Percentiles rank a stretch among this genome's conserved stretches.
Evolutionary conservation across 2,113 vertebrate genomes (phyloP).

Genomic region (Sinocyclocheilus maitianheensis): DNA sequence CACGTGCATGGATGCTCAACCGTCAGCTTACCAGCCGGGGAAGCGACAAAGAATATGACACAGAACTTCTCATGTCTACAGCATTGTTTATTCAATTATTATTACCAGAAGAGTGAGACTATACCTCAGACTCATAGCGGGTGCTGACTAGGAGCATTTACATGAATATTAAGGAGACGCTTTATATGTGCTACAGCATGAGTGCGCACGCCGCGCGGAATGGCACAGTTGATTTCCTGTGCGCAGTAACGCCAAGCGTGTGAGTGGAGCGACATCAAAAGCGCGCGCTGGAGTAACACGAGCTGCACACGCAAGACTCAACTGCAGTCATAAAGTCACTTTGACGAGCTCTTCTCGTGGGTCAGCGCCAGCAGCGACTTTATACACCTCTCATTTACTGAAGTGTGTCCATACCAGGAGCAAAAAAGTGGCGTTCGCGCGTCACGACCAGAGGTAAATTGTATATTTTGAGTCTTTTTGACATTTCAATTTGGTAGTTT

Average conservation of each 20-base stretch:
- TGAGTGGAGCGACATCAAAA: not conserved
- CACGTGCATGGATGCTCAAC: not conserved
- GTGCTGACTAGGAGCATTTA: not conserved
- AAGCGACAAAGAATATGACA: not conserved
- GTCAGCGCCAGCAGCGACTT: not conserved
- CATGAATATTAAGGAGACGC: not conserved
- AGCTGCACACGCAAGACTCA: not conserved
- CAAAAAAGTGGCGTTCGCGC: not conserved
- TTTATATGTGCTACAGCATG: not conserved
- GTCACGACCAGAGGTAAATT: not conserved
- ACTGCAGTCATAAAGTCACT: conserved; percentile 16
- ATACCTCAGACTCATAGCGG: not conserved
- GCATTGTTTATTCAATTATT: not conserved
- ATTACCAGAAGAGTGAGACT: not conserved
- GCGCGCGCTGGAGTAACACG: conserved; percentile 23
- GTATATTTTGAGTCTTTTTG: conserved; percentile 8
- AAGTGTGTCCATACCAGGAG: not conserved
- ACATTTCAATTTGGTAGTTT: not conserved
- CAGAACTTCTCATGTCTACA: not conserved
- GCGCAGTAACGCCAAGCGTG: conserved; percentile 24
- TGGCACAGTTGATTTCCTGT: conserved; percentile 44
- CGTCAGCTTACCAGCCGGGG: not conserved
- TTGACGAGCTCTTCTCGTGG: conserved; percentile 9
- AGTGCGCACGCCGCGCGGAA: not conserved
- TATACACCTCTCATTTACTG: not conserved